Conservation (phyloP, 2,888 invertebrate species). For the Cyclophora albipunctata region DNA sequence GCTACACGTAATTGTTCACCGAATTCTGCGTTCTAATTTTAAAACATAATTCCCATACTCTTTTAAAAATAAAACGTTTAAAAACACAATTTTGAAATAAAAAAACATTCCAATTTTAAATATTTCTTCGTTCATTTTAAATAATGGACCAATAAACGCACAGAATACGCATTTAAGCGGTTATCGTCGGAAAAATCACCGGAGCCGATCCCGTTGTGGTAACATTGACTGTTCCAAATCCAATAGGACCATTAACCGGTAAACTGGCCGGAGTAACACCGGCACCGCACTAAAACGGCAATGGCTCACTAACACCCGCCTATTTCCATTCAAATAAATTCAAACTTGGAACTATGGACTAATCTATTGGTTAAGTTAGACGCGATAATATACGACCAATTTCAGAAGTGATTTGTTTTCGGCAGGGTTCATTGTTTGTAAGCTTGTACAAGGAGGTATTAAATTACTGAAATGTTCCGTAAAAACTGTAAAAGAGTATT, state of each 20-base stretch:
- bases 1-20: conserved; percentile 2
- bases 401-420: conserved; percentile 38
- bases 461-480: conserved; percentile 44
- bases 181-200: conserved; percentile 15
- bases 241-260: conserved; percentile 49
- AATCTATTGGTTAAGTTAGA: conserved; percentile 4
- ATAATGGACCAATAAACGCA: not conserved
- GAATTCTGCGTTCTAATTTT: not conserved
- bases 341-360: not conserved
- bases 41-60: conserved; percentile 12
- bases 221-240: conserved; percentile 38
- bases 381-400: conserved; percentile 36
- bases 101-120: conserved; percentile 9
- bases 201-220: conserved; percentile 32
- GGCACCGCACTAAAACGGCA: conserved; percentile 46
- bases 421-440: conserved; percentile 38
- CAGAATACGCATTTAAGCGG: conserved; percentile 8
- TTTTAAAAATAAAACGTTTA: not conserved
- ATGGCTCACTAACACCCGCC: conserved; percentile 45
- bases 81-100: conserved; percentile 1
- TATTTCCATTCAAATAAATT: conserved; percentile 46
- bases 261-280: conserved; percentile 42
- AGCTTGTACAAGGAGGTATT: conserved; percentile 34
- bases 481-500: conserved; percentile 49
- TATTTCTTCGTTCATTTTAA: not conserved